Evolutionary conservation across 1,140 invertebrate genomes (phyloP).

Genomic region (Drosophila azteca): DNA sequence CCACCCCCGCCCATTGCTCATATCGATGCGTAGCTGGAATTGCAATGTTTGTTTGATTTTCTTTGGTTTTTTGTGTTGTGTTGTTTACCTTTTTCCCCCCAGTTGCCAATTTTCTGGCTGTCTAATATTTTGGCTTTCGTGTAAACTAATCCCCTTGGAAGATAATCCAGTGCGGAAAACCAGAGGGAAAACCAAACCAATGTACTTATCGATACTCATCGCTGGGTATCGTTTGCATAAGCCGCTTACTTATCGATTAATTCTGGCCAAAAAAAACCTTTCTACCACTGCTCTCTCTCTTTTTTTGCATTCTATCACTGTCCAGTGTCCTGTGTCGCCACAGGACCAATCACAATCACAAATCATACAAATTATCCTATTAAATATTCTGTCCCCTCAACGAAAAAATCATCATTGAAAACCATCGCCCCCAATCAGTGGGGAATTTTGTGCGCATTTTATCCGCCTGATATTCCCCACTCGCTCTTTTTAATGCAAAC

Average conservation of each 20-base stretch:
- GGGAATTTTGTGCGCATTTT: conserved; percentile 16
- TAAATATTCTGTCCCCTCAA: conserved; percentile 25
- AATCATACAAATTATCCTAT: conserved; percentile 41
- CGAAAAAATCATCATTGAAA: conserved; percentile 3
- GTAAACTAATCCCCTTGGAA: too few relatives aligned
- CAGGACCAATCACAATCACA: conserved; percentile 7
- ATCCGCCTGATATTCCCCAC: conserved; percentile 7
- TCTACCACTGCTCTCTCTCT: too few relatives aligned
- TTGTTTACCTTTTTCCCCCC: conserved; percentile 10
- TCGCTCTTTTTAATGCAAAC: conserved; percentile 29
- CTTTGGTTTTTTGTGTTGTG: conserved; percentile 25
- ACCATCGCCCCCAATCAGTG: conserved; percentile 29
- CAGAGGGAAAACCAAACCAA: too few relatives aligned
- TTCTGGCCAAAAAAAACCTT: too few relatives aligned
- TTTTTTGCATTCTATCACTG: too few relatives aligned
- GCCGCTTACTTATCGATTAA: too few relatives aligned
- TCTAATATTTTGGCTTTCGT: conserved; percentile 18
- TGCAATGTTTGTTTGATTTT: conserved; percentile 56
- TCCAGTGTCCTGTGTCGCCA: too few relatives aligned
- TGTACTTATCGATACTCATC: too few relatives aligned
- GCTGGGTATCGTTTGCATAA: too few relatives aligned
- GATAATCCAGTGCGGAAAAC: too few relatives aligned
- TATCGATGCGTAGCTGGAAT: conserved; percentile 8
- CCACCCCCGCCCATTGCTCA: conserved; percentile 12
- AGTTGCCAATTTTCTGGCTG: conserved; percentile 19